These are phyloP conservation scores for Trididemnum clinides DNA, from an alignment of 23 tunicate genomes.

Conservation along the genomic window DNA sequence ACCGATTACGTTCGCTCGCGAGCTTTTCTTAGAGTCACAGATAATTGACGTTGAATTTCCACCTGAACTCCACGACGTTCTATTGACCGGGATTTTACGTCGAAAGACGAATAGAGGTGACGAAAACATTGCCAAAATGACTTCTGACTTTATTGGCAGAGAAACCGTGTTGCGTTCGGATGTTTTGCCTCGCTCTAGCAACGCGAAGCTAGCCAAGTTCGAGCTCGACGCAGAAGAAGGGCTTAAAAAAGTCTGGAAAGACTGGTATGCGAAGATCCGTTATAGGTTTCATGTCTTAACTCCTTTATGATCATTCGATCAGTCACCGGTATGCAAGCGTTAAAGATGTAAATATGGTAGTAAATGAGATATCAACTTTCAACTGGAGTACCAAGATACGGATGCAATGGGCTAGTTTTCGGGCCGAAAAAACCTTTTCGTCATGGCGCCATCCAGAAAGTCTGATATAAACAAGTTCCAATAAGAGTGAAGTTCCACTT, in stretches of 20 bases:
- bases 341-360: no score
- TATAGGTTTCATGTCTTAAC: slow-evolving; percentile 41
- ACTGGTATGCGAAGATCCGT: slow-evolving; percentile 33
- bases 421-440: no score
- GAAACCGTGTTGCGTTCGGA: neutral
- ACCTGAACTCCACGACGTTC: slow-evolving; percentile 43
- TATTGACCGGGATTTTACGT: slow-evolving; percentile 79
- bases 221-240: slow-evolving; percentile 32
- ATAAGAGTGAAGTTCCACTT: no score
- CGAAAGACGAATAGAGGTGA: slow-evolving; percentile 62
- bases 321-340: no score
- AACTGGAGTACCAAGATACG: no score
- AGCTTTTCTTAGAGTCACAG: slow-evolving; percentile 29
- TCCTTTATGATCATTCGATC: no score
- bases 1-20: slow-evolving; percentile 55
- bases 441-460: no score
- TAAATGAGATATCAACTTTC: no score
- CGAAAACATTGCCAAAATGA: slow-evolving; percentile 12
- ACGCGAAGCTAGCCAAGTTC: neutral
- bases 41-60: neutral
- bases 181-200: neutral
- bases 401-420: no score
- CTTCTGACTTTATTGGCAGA: neutral
- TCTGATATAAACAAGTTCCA: no score
- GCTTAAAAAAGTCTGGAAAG: slow-evolving; percentile 8